Conservation (phyloP, 2,888 invertebrate species). For the Dolomedes plantarius region DNA sequence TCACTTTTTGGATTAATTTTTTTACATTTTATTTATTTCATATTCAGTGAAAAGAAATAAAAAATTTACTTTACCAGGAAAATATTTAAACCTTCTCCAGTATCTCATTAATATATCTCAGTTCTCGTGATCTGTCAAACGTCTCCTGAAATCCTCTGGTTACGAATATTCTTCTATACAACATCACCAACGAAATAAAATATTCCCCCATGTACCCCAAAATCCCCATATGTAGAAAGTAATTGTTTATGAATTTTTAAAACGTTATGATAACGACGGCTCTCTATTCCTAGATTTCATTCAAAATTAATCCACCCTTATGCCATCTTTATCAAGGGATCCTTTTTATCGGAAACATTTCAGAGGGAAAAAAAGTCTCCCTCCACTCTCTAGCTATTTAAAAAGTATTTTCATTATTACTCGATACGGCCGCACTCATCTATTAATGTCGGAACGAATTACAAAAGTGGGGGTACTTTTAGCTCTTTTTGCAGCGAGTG, state of each 20-base stretch:
- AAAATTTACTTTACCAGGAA: too few relatives aligned
- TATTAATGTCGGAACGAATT: constrained; percentile 49
- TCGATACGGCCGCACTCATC: background rate
- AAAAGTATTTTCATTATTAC: background rate
- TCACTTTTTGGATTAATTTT: too few relatives aligned
- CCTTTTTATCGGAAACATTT: background rate
- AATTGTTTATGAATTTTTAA: constrained; percentile 5
- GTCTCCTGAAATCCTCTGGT: too few relatives aligned
- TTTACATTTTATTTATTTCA: too few relatives aligned
- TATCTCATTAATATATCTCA: too few relatives aligned
- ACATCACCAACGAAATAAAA: too few relatives aligned
- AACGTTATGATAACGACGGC: background rate
- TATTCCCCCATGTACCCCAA: too few relatives aligned
- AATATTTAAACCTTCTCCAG: too few relatives aligned
- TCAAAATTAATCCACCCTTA: background rate
- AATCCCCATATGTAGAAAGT: too few relatives aligned
- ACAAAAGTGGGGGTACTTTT: constrained; percentile 20
- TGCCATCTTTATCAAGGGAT: background rate
- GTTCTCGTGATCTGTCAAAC: too few relatives aligned
- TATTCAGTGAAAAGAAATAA: too few relatives aligned
- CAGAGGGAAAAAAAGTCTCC: background rate
- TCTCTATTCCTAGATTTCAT: background rate
- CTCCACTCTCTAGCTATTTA: background rate
- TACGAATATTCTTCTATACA: too few relatives aligned
- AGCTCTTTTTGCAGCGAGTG: constrained; percentile 48